phyloP scores from a whole-genome alignment of 2,113 vertebrate species.

The Podiceps cristatus region DNA sequence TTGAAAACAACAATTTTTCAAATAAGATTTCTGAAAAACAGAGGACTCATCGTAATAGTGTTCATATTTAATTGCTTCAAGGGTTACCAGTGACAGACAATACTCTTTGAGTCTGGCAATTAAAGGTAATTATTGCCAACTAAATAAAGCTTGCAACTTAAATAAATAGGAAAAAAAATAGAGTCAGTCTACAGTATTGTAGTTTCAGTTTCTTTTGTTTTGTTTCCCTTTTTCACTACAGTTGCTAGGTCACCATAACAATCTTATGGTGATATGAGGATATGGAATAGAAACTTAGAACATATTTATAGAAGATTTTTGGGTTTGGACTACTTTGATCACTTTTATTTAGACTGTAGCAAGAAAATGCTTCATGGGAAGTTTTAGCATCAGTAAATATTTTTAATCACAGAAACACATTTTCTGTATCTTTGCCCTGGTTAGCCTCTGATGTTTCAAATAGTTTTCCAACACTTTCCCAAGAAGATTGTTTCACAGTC shows the following conservation, averaged over 20 bases:
- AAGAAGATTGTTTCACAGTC: not conserved
- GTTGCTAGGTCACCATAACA: constrained; percentile 38
- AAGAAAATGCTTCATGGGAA: not conserved
- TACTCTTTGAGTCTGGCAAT: not conserved
- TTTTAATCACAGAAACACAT: constrained; percentile 12
- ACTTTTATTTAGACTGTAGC: not conserved
- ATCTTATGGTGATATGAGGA: not conserved
- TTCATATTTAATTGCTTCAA: not conserved
- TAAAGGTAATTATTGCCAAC: not conserved
- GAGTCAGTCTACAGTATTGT: not conserved
- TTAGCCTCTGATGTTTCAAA: not conserved
- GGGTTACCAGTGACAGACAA: not conserved
- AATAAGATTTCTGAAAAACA: not conserved
- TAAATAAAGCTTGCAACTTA: not conserved
- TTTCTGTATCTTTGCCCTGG: not conserved
- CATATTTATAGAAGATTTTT: constrained; percentile 3
- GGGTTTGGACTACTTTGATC: not conserved
- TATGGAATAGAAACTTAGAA: constrained; percentile 10
- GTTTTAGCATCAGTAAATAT: not conserved
- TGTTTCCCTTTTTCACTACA: not conserved
- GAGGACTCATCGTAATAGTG: not conserved
- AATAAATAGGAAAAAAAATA: not conserved
- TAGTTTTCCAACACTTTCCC: not conserved
- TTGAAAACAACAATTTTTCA: not conserved
- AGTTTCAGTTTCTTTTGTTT: constrained; percentile 43